Conservation (phyloP, 1,140 invertebrate genomes). For the Panagrolaimus sp. region DNA sequence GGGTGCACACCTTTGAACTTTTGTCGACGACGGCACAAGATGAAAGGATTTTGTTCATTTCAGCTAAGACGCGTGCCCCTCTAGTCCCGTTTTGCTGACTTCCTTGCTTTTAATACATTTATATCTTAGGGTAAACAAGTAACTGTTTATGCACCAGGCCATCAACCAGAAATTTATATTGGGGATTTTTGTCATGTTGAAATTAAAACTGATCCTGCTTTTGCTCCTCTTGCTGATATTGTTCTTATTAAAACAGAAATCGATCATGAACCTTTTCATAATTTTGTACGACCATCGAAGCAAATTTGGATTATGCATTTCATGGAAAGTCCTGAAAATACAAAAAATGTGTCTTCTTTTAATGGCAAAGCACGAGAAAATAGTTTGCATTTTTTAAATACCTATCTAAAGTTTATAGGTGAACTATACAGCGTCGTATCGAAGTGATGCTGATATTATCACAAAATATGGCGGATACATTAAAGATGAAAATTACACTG, state of each 20-base stretch:
- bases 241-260: not conserved
- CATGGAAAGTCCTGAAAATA: constrained; percentile 22
- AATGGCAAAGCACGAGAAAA: constrained; percentile 15
- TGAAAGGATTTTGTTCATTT: too few species aligned
- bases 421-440: constrained; percentile 24
- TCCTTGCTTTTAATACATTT: too few species aligned
- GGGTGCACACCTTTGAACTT: too few species aligned
- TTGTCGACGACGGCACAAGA: too few species aligned
- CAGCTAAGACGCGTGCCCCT: too few species aligned
- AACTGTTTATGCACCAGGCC: constrained; percentile 5
- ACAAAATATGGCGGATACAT: constrained; percentile 14
- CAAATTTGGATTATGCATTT: constrained; percentile 24
- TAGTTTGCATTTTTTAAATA: not conserved
- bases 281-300: not conserved
- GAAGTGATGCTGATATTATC: constrained; percentile 8
- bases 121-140: not conserved
- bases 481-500: not conserved
- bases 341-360: constrained; percentile 3
- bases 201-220: not conserved
- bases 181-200: not conserved
- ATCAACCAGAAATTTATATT: not conserved
- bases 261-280: not conserved
- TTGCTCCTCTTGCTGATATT: not conserved
- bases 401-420: constrained; percentile 9
- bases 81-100: too few species aligned